A percentile compares a stretch with the other conserved stretches of the same genome.
Conservation (phyloP, 2,113 vertebrate species). For the Stegastes partitus region DNA sequence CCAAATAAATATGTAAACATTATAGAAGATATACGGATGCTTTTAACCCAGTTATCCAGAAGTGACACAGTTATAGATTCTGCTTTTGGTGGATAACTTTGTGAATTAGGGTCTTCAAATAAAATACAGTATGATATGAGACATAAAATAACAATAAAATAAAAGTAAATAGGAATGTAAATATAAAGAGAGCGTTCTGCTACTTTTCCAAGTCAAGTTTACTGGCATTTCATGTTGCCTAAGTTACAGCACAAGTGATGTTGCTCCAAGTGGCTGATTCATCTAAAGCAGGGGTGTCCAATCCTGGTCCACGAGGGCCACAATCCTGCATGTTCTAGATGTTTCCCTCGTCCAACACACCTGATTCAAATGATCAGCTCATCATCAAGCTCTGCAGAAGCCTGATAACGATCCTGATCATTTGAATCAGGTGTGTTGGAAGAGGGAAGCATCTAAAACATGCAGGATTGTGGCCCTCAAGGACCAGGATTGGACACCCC, state of each 20-base stretch:
- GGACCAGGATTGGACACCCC: too few relatives aligned
- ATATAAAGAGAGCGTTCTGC: slow-evolving; percentile 40
- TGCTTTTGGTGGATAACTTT: slow-evolving; percentile 14
- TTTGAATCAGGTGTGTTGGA: too few relatives aligned
- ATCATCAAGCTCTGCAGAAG: too few relatives aligned
- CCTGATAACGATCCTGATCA: too few relatives aligned
- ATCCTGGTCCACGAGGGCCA: too few relatives aligned
- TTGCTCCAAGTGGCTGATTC: slow-evolving; percentile 14
- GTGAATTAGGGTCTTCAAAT: slow-evolving; percentile 17
- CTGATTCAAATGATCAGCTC: too few relatives aligned
- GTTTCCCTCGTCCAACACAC: too few relatives aligned
- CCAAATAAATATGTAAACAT: slow-evolving; percentile 48
- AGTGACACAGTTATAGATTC: background rate
- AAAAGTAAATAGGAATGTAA: slow-evolving; percentile 55
- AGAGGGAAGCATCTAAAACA: too few relatives aligned
- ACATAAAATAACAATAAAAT: slow-evolving; percentile 38
- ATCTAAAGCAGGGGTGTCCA: too few relatives aligned
- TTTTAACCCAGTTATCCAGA: background rate
- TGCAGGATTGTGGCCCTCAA: too few relatives aligned
- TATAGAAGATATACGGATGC: background rate
- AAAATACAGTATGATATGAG: slow-evolving; percentile 42
- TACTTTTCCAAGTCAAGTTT: slow-evolving; percentile 23
- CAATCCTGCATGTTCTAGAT: too few relatives aligned
- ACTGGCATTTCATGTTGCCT: slow-evolving; percentile 45
- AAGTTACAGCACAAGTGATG: slow-evolving; percentile 50